Conservation (phyloP, 2,888 invertebrate species). For the Pardosa pseudoannulata region DNA sequence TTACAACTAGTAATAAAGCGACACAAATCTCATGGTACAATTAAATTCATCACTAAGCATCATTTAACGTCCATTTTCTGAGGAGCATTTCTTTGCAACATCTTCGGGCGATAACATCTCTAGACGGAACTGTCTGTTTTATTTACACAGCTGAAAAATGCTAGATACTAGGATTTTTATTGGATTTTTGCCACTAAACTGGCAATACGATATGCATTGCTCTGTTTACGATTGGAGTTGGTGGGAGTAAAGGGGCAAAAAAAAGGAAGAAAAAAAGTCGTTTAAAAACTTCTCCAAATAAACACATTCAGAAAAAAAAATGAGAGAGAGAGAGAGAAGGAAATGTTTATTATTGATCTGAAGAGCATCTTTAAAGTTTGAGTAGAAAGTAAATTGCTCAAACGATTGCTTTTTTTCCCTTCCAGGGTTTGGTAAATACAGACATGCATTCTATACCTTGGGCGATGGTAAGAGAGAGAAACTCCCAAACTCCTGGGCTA, state of each 20-base stretch:
- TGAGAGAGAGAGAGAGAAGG: no score
- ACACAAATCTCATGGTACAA: background rate
- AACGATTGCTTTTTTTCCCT: slow-evolving; percentile 21
- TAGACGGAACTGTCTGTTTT: slow-evolving; percentile 9
- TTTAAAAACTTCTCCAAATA: slow-evolving; percentile 9
- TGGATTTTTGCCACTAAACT: slow-evolving; percentile 57
- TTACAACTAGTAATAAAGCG: no score
- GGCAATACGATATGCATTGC: slow-evolving; percentile 24
- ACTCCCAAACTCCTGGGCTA: slow-evolving; percentile 30
- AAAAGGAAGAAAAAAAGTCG: background rate
- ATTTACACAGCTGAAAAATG: slow-evolving; percentile 28
- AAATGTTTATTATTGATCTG: slow-evolving; percentile 67
- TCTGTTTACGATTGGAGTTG: slow-evolving; percentile 23
- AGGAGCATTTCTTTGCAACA: no score
- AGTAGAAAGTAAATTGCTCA: slow-evolving; percentile 65
- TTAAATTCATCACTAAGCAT: background rate
- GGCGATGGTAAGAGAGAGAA: slow-evolving; percentile 23
- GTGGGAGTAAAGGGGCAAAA: background rate
- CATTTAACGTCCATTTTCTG: background rate
- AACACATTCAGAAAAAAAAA: background rate
- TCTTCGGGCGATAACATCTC: slow-evolving; percentile 8
- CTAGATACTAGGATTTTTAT: slow-evolving; percentile 56
- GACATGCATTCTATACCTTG: slow-evolving; percentile 30
- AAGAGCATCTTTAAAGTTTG: slow-evolving; percentile 64
- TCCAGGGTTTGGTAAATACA: slow-evolving; percentile 47